phyloP scores from a whole-genome alignment of 2,888 invertebrate genomes.

The Prosapia bicincta region DNA sequence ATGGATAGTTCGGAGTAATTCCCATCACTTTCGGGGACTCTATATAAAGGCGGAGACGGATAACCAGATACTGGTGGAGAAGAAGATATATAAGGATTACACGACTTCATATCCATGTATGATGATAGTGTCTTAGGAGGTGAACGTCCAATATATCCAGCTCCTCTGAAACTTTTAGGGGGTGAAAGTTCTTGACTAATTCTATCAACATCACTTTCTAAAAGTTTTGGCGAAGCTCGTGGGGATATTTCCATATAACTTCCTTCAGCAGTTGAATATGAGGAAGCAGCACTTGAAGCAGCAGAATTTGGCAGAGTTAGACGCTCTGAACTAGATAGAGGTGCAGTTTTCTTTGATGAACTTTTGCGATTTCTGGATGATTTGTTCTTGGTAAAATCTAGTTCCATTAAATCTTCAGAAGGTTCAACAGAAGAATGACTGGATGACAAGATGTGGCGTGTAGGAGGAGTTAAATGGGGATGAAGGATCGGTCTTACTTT shows the following conservation, averaged over 20 bases:
- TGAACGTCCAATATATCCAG: constrained; percentile 35
- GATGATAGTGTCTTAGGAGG: constrained; percentile 34
- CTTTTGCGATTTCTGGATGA: constrained; percentile 33
- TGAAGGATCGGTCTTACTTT: constrained; percentile 10
- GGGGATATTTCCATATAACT: constrained; percentile 41
- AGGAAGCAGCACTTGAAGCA: constrained; percentile 35
- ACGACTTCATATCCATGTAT: constrained; percentile 31
- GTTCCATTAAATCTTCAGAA: constrained; percentile 79
- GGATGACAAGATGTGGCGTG: constrained; percentile 49
- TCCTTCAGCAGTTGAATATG: constrained; percentile 38
- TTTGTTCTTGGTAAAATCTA: constrained; percentile 58
- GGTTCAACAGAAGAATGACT: constrained; percentile 48
- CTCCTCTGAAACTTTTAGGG: constrained; percentile 27
- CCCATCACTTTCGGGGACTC: constrained; percentile 43
- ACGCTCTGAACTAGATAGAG: constrained; percentile 32
- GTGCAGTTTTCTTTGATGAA: constrained; percentile 22
- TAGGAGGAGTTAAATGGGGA: constrained; percentile 18
- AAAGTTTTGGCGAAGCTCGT: constrained; percentile 38
- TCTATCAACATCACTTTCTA: constrained; percentile 19
- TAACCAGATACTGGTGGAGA: constrained; percentile 34
- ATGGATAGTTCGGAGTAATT: constrained; percentile 61
- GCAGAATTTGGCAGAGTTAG: constrained; percentile 35
- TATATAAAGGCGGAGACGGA: constrained; percentile 36
- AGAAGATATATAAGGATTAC: constrained; percentile 20
- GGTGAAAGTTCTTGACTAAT: constrained; percentile 31